Percentiles rank a stretch among this genome's conserved stretches.
phyloP scores from a whole-genome alignment of 2,888 invertebrate species.

The Catocala nupta region DNA sequence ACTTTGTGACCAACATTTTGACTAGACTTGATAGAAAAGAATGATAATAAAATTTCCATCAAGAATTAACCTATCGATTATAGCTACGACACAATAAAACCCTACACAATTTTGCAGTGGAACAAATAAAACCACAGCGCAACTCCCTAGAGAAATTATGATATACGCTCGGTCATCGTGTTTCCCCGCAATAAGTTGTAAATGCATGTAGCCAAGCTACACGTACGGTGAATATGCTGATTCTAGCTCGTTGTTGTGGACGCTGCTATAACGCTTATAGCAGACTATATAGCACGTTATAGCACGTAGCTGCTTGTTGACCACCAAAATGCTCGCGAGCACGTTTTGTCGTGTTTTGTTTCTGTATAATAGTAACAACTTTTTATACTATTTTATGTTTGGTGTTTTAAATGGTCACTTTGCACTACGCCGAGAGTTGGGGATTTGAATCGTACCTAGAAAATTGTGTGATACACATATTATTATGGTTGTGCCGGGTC shows the following conservation, averaged over 20 bases:
- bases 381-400: no score
- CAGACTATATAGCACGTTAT: neutral
- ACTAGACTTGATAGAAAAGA: no score
- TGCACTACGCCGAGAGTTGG: no score
- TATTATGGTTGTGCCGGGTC: no score
- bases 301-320: neutral
- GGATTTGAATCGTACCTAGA: no score
- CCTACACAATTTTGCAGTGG: neutral
- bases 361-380: no score
- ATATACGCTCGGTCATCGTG: conserved; percentile 1
- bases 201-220: neutral
- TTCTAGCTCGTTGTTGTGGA: neutral
- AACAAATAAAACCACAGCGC: neutral
- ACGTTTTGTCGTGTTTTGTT: neutral
- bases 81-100: neutral
- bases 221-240: neutral
- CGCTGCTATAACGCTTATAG: neutral
- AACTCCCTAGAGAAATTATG: conserved; percentile 6
- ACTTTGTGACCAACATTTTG: no score
- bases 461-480: no score
- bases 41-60: no score
- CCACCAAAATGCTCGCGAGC: neutral
- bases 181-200: neutral
- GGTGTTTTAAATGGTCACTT: no score
- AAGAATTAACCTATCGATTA: neutral